Percentiles rank a stretch among this genome's conserved stretches.
phyloP scores from a whole-genome alignment of 2,888 invertebrate species.

The Rotaria sp. region DNA sequence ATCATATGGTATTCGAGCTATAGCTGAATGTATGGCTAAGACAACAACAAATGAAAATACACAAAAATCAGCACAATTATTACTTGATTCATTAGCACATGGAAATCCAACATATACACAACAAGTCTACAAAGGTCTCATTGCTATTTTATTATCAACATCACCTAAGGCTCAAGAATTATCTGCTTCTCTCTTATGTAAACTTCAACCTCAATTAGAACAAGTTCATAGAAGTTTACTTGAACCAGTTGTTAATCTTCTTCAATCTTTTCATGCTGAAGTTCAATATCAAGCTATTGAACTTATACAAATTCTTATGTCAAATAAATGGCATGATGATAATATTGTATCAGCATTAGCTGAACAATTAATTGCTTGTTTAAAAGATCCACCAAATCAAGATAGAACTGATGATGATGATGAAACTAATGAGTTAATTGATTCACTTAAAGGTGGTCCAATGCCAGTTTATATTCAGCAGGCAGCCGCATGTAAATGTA shows the following conservation, averaged over 20 bases:
- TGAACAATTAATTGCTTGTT: not conserved
- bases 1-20: slow-evolving; percentile 55
- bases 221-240: slow-evolving; percentile 51
- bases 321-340: slow-evolving; percentile 44
- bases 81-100: slow-evolving; percentile 52
- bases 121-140: slow-evolving; percentile 55
- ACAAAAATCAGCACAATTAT: slow-evolving; percentile 51
- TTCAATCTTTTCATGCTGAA: slow-evolving; percentile 53
- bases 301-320: slow-evolving; percentile 53
- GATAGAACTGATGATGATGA: slow-evolving; percentile 48
- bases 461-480: slow-evolving; percentile 51
- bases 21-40: slow-evolving; percentile 55
- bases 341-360: not conserved
- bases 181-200: slow-evolving; percentile 52
- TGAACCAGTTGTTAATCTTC: slow-evolving; percentile 51
- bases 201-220: slow-evolving; percentile 53
- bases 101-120: slow-evolving; percentile 54
- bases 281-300: slow-evolving; percentile 56
- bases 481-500: slow-evolving; percentile 54
- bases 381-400: slow-evolving; percentile 44
- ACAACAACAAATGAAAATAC: slow-evolving; percentile 51
- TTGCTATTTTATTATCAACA: slow-evolving; percentile 54
- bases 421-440: slow-evolving; percentile 44
- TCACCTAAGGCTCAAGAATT: slow-evolving; percentile 56
- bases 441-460: slow-evolving; percentile 23